These are phyloP conservation scores for Scaptomyza pallida DNA, from an alignment of 1,140 invertebrate species.

Conservation along the genomic window DNA sequence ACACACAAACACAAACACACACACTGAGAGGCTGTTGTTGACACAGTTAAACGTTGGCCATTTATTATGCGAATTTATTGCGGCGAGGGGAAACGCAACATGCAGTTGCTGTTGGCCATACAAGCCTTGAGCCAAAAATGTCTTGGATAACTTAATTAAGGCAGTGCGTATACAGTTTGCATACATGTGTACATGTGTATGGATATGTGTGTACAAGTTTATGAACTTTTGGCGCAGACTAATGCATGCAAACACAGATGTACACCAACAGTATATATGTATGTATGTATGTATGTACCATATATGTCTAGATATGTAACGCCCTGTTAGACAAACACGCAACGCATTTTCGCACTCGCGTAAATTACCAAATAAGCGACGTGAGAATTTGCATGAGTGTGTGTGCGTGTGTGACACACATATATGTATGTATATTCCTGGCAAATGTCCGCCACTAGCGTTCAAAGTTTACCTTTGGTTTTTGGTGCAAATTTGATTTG, in stretches of 20 bases:
- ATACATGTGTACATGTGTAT: too few relatives aligned
- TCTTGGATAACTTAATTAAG: slow-evolving; percentile 72
- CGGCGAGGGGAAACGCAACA: slow-evolving; percentile 30
- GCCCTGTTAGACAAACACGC: slow-evolving; percentile 61
- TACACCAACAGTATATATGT: background rate
- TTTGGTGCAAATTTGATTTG: slow-evolving; percentile 81
- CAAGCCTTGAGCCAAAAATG: slow-evolving; percentile 59
- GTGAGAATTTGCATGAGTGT: slow-evolving; percentile 64
- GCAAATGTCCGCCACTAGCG: slow-evolving; percentile 53
- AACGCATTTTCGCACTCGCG: slow-evolving; percentile 78
- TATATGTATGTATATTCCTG: slow-evolving; percentile 14
- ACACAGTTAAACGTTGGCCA: slow-evolving; percentile 70
- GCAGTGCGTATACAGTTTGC: slow-evolving; percentile 20
- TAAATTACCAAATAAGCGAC: slow-evolving; percentile 80
- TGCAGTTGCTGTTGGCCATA: slow-evolving; percentile 43
- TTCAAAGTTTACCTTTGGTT: slow-evolving; percentile 80
- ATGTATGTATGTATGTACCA: background rate
- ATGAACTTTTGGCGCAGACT: slow-evolving; percentile 46
- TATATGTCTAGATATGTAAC: background rate
- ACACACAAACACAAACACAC: slow-evolving; percentile 7
- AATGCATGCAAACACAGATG: slow-evolving; percentile 11
- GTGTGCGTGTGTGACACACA: background rate
- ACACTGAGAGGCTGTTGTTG: slow-evolving; percentile 45
- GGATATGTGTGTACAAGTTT: slow-evolving; percentile 40
- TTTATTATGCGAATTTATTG: slow-evolving; percentile 75